Evolutionary conservation across 2,113 vertebrate genomes (phyloP).

Genomic region (Zingel zingel): DNA sequence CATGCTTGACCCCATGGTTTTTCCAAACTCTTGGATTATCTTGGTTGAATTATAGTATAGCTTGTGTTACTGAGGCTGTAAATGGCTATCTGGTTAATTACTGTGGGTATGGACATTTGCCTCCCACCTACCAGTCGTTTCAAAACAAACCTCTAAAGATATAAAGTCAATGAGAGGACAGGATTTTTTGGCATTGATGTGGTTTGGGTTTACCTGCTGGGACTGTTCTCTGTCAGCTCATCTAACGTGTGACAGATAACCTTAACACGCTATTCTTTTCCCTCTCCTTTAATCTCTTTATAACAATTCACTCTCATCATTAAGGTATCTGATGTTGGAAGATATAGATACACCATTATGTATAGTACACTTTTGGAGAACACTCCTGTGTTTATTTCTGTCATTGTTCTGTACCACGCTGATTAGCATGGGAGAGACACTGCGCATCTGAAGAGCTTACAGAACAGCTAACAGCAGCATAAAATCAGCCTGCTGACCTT

Average conservation of each 20-base stretch:
- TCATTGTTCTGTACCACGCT: slow-evolving; percentile 38
- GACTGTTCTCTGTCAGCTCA: slow-evolving; percentile 23
- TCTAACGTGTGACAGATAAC: slow-evolving; percentile 23
- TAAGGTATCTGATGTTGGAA: slow-evolving; percentile 16
- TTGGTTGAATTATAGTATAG: slow-evolving; percentile 18
- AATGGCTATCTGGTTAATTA: slow-evolving; percentile 4
- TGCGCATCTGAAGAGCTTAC: slow-evolving; percentile 63
- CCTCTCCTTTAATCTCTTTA: slow-evolving; percentile 8
- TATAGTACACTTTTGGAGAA: neutral
- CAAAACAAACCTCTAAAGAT: slow-evolving; percentile 23
- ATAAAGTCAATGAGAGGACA: slow-evolving; percentile 33
- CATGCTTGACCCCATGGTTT: neutral
- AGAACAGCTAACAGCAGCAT: slow-evolving; percentile 67
- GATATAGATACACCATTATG: slow-evolving; percentile 8
- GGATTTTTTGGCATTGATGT: neutral
- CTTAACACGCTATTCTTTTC: neutral
- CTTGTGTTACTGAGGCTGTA: slow-evolving; percentile 19
- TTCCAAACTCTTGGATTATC: slow-evolving; percentile 8
- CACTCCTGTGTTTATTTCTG: slow-evolving; percentile 19
- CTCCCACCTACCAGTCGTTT: slow-evolving; percentile 32
- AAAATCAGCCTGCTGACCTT: slow-evolving; percentile 71
- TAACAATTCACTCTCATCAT: slow-evolving; percentile 19
- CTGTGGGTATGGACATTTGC: slow-evolving; percentile 4
- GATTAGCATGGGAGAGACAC: slow-evolving; percentile 66
- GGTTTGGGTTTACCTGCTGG: slow-evolving; percentile 28